phyloP scores from a whole-genome alignment of 2,888 invertebrate genomes.

The Chromoteleia sp. region DNA sequence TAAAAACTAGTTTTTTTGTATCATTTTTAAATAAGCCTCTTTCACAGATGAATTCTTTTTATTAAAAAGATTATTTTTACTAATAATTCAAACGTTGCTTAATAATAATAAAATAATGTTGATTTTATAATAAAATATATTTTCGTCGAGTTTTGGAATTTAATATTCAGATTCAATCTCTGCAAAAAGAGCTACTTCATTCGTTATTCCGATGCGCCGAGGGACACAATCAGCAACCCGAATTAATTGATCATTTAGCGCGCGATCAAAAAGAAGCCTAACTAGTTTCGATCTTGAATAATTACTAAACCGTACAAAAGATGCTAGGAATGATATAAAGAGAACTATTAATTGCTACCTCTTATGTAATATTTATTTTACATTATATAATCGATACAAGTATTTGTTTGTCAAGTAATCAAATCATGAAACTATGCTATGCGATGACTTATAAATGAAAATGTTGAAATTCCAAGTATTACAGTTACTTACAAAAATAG shows the following conservation, averaged over 20 bases:
- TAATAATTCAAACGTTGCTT: too few relatives aligned
- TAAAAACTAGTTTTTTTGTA: too few relatives aligned
- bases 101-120: too few relatives aligned
- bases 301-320: slow-evolving; percentile 18
- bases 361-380: slow-evolving; percentile 20
- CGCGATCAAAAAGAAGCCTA: slow-evolving; percentile 29
- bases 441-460: too few relatives aligned
- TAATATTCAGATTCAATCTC: neutral
- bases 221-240: slow-evolving; percentile 10
- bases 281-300: slow-evolving; percentile 28
- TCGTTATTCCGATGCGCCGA: slow-evolving; percentile 8
- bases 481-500: too few relatives aligned
- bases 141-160: neutral
- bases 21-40: too few relatives aligned
- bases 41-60: too few relatives aligned
- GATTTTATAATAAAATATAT: too few relatives aligned
- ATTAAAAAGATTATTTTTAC: too few relatives aligned
- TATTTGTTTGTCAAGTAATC: too few relatives aligned
- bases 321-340: neutral
- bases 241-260: slow-evolving; percentile 23
- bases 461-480: too few relatives aligned
- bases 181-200: neutral
- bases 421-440: too few relatives aligned
- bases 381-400: neutral
- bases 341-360: slow-evolving; percentile 2